phyloP scores from a whole-genome alignment of 2,797 vertebrate species.

The Muscicapa comitata region DNA sequence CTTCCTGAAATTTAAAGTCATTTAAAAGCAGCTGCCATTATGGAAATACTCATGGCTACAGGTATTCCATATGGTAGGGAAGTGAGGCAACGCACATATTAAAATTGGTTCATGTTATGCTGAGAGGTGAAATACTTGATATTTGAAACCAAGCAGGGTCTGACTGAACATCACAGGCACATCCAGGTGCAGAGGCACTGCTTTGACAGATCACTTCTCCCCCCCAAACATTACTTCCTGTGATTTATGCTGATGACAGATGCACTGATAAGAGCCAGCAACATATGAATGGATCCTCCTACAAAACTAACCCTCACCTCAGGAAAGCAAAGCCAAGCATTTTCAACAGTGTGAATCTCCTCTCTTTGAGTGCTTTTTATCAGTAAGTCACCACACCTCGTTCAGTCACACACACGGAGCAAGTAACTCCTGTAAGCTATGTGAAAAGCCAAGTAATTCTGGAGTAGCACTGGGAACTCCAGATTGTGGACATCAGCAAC shows the following conservation, averaged over 20 bases:
- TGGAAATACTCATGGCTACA: neutral
- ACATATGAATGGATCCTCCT: neutral
- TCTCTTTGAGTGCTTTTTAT: neutral
- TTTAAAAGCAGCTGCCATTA: neutral
- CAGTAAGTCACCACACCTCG: neutral
- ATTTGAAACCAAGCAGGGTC: neutral
- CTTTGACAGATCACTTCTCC: neutral
- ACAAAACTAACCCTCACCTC: neutral
- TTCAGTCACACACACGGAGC: fast-evolving
- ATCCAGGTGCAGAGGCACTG: neutral
- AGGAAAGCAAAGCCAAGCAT: neutral
- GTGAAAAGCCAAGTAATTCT: neutral
- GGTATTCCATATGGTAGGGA: neutral
- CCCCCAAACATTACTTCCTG: neutral
- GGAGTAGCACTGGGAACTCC: neutral
- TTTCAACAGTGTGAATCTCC: neutral
- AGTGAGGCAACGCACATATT: fast-evolving
- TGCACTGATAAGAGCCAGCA: fast-evolving
- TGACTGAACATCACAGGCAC: neutral
- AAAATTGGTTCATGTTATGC: neutral
- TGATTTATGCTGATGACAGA: neutral
- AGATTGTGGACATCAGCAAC: neutral
- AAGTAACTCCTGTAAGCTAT: neutral
- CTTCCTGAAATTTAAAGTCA: neutral
- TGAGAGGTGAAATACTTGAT: neutral